Conservation (phyloP, 2,888 invertebrate genomes). For the Taphrorychus bicolor region DNA sequence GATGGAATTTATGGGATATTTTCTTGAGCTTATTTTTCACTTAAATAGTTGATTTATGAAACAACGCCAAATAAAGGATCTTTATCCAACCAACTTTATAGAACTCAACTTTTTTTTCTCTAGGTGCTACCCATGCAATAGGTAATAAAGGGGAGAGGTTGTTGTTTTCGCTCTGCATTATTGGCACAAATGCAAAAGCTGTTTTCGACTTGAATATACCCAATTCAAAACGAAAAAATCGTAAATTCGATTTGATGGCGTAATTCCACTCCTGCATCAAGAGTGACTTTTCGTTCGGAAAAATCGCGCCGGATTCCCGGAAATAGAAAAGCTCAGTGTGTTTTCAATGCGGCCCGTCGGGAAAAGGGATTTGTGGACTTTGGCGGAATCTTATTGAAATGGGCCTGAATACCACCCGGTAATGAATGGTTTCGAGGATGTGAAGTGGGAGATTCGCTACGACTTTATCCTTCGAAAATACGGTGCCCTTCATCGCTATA, state of each 20-base stretch:
- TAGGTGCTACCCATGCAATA: too few species aligned
- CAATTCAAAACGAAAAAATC: background rate
- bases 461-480: background rate
- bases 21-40: too few species aligned
- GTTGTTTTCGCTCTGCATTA: background rate
- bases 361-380: constrained; percentile 4
- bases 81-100: too few species aligned
- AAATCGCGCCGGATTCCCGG: constrained; percentile 18
- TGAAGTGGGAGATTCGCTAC: background rate
- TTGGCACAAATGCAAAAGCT: background rate
- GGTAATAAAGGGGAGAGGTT: background rate
- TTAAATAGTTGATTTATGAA: too few species aligned
- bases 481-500: background rate
- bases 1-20: too few species aligned
- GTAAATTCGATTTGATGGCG: constrained; percentile 1
- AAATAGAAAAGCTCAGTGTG: constrained; percentile 15
- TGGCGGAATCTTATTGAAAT: constrained; percentile 6
- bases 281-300: constrained; percentile 10
- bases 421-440: constrained; percentile 2
- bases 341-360: constrained; percentile 8
- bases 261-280: background rate
- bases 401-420: background rate
- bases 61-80: too few species aligned
- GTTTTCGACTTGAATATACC: background rate
- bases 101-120: too few species aligned